Evolutionary conservation across 2,888 invertebrate species (phyloP).

Genomic region (Antheraea yamamai): DNA sequence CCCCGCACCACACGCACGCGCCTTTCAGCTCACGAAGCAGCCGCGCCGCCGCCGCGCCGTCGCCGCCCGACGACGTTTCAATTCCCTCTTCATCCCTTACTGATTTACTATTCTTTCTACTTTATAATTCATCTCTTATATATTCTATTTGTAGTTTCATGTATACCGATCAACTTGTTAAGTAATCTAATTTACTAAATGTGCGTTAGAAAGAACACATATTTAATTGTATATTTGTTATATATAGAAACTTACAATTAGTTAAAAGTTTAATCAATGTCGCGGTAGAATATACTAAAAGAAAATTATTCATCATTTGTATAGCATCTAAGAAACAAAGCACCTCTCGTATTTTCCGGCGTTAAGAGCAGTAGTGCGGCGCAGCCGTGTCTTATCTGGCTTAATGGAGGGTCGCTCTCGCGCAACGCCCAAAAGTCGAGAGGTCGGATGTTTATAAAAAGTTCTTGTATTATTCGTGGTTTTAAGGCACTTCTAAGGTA

Average conservation of each 20-base stretch:
- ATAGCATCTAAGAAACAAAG: not conserved
- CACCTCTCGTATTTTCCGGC: constrained; percentile 32
- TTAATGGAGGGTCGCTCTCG: constrained; percentile 43
- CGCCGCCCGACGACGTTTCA: constrained; percentile 58
- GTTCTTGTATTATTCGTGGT: constrained; percentile 11
- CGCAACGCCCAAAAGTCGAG: constrained; percentile 30
- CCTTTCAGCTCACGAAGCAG: constrained; percentile 35
- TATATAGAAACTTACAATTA: not conserved
- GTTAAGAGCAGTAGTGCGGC: constrained; percentile 35
- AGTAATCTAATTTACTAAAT: not conserved
- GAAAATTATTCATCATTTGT: not conserved
- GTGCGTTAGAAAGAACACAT: not conserved
- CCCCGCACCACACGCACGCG: constrained; percentile 41
- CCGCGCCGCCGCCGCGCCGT: constrained; percentile 43
- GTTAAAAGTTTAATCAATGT: not conserved
- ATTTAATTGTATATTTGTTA: not conserved
- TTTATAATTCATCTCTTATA: constrained; percentile 44
- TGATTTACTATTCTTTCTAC: constrained; percentile 65
- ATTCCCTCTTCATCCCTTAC: constrained; percentile 65
- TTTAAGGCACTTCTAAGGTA: constrained; percentile 1
- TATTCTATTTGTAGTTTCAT: not conserved
- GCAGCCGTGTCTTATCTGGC: constrained; percentile 52
- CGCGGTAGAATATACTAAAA: not conserved
- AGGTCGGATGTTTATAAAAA: constrained; percentile 26
- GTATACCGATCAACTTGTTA: not conserved